Percentiles rank a stretch among this genome's conserved stretches.
Conservation (phyloP, 2,888 invertebrate species). For the Torymus aiolomorphi region DNA sequence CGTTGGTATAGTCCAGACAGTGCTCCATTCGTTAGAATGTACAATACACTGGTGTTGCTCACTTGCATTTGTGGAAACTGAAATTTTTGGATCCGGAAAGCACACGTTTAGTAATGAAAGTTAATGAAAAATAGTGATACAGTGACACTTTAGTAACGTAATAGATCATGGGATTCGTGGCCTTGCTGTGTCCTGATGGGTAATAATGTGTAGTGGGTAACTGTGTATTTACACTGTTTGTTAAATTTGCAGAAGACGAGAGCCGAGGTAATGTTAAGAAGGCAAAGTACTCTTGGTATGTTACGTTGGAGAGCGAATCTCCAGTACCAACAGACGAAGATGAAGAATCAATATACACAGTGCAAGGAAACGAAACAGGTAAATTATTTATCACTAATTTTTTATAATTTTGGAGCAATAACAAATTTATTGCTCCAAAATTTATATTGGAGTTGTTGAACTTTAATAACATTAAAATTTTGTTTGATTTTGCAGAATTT, state of each 20-base stretch:
- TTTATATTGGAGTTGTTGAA: neutral
- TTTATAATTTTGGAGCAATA: neutral
- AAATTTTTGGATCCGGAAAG: too few species aligned
- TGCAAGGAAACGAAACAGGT: slow-evolving; percentile 84
- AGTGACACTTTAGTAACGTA: too few species aligned
- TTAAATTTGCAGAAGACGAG: slow-evolving; percentile 63
- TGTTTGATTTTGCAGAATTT: slow-evolving; percentile 62
- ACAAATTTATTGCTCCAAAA: neutral
- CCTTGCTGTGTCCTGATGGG: too few species aligned
- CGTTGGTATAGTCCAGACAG: too few species aligned
- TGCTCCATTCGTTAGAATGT: too few species aligned
- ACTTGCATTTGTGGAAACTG: too few species aligned
- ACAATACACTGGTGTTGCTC: too few species aligned
- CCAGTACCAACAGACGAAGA: slow-evolving; percentile 74
- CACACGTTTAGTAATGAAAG: too few species aligned
- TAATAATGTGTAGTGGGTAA: too few species aligned
- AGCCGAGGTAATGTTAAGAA: slow-evolving; percentile 59
- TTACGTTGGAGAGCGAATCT: slow-evolving; percentile 76
- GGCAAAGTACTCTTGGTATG: slow-evolving; percentile 64
- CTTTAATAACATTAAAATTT: neutral
- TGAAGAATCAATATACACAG: slow-evolving; percentile 80
- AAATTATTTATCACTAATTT: slow-evolving; percentile 62
- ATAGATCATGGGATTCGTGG: too few species aligned
- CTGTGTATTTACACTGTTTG: slow-evolving; percentile 34
- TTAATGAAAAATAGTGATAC: too few species aligned